Base-by-base conservation (phyloP, 1,140 invertebrate species). In the Orchesella cincta region DNA sequence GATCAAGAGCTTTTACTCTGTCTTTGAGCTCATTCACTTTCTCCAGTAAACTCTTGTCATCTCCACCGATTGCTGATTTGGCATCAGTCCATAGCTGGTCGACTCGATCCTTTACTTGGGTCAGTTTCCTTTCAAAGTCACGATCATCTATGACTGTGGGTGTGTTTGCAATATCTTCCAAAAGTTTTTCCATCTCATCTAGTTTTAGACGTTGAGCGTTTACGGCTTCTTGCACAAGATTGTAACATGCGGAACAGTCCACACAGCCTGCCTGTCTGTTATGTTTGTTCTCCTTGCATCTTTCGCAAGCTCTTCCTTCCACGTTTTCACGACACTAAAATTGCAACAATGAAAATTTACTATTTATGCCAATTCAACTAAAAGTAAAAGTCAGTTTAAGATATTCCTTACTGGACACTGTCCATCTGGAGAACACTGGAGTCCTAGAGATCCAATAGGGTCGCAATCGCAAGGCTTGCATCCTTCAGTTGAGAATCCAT, bases 221-320 rank as follows among this genome's bases (percentile, higher is more conserved):
- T 0, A 94, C 94, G 0, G 93, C 92, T 78, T 95, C 92, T 84
- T 96, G 92, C 0, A 98, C 94, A 0, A 99, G 87, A 85, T 94
- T 95, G 84, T 98, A 98, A 84, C 96, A 98, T 23, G 92, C 88
- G 0, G 95, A 94, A 86, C 96, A 98, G 83, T 97, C 92, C 73
- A 93, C 86, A 83, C 95, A 97, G 18, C 93, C 94, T 52, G 90
- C 89, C 80, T 94, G 92, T 34, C 94, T 88, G 83, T 95, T 91
- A 82, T 92, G 91, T 84, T 95, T 97, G 84, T 98, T 97, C 83
- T 97, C 94, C 85, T 95, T 95, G 84, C 96, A 98, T 33, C 93
- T 90, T 83, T 98, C 93, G 84, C 96, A 98, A n/a, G 90, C 88
- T 75, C 92, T 85, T 14, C 95, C 95, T 85, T 96, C 95, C 0